Percentiles rank a stretch among this genome's conserved stretches.
Conservation (phyloP, 2,888 invertebrate genomes). For the Drosophila koepferae region DNA sequence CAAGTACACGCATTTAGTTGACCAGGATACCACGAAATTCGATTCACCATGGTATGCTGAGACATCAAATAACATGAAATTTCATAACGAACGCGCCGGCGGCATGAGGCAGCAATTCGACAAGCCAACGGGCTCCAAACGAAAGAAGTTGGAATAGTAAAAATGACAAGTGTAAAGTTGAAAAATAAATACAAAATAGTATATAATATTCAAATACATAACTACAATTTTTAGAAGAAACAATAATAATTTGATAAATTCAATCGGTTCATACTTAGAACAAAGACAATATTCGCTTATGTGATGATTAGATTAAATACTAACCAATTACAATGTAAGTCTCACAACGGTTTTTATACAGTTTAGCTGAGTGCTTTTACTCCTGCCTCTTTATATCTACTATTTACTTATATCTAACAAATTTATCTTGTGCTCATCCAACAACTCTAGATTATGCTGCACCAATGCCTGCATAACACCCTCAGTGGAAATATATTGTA, state of each 20-base stretch:
- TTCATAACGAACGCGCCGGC: slow-evolving; percentile 94
- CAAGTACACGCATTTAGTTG: slow-evolving; percentile 99
- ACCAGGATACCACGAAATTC: slow-evolving; percentile 99
- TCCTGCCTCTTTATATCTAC: not conserved
- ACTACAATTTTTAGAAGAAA: not conserved
- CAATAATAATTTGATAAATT: not conserved
- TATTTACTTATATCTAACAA: not conserved
- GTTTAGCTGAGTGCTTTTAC: not conserved
- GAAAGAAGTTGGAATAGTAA: slow-evolving; percentile 77
- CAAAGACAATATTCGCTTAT: too few relatives aligned
- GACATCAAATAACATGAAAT: slow-evolving; percentile 94
- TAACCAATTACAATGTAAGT: not conserved
- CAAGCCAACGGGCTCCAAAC: slow-evolving; percentile 88
- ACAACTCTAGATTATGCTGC: slow-evolving; percentile 25
- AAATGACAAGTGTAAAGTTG: slow-evolving; percentile 7
- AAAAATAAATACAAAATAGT: slow-evolving; percentile 15
- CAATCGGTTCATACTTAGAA: not conserved
- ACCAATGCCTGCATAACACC: slow-evolving; percentile 63
- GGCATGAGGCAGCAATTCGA: slow-evolving; percentile 97
- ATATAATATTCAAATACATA: slow-evolving; percentile 9
- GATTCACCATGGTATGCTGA: slow-evolving; percentile 99
- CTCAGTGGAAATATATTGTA: slow-evolving; percentile 54
- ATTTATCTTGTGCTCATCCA: slow-evolving; percentile 30
- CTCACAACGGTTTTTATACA: not conserved
- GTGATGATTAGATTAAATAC: too few relatives aligned